Evolutionary conservation across 2,113 vertebrate genomes (phyloP), one percentile per base, ranked within the genome.

Genomic region (Hypanus sabinus): DNA sequence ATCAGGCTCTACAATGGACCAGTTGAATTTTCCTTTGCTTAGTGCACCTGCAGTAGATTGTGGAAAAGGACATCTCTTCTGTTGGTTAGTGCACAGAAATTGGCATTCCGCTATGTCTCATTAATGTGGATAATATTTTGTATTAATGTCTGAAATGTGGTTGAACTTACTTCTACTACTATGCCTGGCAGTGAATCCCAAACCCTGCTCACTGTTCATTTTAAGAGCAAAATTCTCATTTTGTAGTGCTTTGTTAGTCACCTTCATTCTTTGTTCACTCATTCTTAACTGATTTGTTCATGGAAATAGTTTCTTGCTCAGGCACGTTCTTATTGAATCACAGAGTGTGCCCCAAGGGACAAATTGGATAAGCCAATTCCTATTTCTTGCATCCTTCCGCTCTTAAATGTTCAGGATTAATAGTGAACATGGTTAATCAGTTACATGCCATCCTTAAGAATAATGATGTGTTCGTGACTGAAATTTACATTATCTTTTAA

Each of bases 21-120:
- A 98, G 0, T 97, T 98, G 68, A 98, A 96, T 95, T 99, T 98
- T 94, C 98, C 98, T 9, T 96, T 98, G 95, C 97, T 99, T 11
- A 97, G 97, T 95, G 98, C 98, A 9, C 99, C 99, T 92, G 99
- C 99, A 80, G 99, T 99, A 87, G 99, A 99, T 65, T 99, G 99
- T 96, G 99, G 99, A 20, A 99, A 98, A 96, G 98, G 98, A 94
- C 99, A 99, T 95, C 98, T 99, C 79, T 99, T 99, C 95, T 99
- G 99, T 96, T 99, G 99, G 99, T 99, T 94, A 97, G 98, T 97
- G 77, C 16, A 65, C 70, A 92, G 65, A 68, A 95, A 94, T 24
- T 79, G 22, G 76, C 22, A 20, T 92, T 30, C 88, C 46, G 20
- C 4, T n/a, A 20, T n/a, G 36, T 73, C n/a, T 24, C 55, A 57